phyloP scores from a whole-genome alignment of 2,113 vertebrate genomes.

The Galbula dea region DNA sequence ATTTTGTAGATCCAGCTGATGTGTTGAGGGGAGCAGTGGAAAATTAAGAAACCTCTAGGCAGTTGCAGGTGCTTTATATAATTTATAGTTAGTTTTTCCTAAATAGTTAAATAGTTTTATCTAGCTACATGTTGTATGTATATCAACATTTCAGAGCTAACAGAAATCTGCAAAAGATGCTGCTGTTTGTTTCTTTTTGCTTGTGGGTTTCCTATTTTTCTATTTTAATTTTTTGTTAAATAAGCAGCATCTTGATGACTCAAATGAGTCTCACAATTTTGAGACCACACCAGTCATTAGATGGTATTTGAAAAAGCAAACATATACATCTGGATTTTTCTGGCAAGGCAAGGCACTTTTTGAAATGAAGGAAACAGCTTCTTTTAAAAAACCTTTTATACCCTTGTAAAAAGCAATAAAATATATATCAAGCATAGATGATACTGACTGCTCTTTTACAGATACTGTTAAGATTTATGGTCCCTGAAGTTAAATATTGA shows the following conservation, averaged over 20 bases:
- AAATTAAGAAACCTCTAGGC: background rate
- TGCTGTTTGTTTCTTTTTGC: background rate
- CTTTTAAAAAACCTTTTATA: conserved; percentile 35
- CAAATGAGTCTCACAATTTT: background rate
- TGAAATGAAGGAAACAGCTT: background rate
- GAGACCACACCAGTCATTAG: background rate
- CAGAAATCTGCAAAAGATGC: background rate
- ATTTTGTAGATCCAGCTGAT: background rate
- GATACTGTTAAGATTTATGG: conserved; percentile 58
- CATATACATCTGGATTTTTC: background rate
- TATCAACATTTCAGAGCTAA: background rate
- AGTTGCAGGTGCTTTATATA: background rate
- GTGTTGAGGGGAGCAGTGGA: background rate
- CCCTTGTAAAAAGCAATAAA: conserved; percentile 34
- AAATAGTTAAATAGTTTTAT: conserved; percentile 15
- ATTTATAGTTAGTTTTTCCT: background rate
- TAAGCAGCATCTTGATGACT: background rate
- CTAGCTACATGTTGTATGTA: background rate
- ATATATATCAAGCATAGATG: conserved; percentile 32
- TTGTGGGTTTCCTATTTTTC: background rate
- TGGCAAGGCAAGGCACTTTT: background rate
- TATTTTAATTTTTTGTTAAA: background rate
- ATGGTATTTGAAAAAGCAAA: background rate
- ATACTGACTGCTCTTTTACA: conserved; percentile 42
- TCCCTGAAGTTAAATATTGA: conserved; percentile 59